Evolutionary conservation across 1,140 invertebrate species (phyloP), one percentile per base, ranked within the genome.

Genomic region (Ptiloglossa arizonensis): DNA sequence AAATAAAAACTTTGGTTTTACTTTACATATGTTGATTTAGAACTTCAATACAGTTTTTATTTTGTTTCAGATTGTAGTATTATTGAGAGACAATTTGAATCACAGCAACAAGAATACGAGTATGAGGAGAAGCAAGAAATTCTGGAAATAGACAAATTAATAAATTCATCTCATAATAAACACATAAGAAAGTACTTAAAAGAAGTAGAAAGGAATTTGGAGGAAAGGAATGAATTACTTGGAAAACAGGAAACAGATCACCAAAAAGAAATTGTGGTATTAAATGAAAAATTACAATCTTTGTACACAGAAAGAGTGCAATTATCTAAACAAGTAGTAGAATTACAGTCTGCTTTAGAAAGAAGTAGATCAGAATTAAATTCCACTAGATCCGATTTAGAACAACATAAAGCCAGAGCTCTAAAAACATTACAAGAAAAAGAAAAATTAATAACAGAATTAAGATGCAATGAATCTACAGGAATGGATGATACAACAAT

Each of bases 371-470:
- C 94, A 89, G 94, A 94, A 83, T 89, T 95, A 22, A 90, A 91
- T 59, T 90, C 93, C 19, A 91, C 94, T 56, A 94, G 95, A 81
- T 93, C 93, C 27, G 96, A 96, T 86, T 91, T 95, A 63, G 94
- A 94, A 80, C 95, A 96, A 75, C 96, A 97, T 89, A 95, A 95
- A 89, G 91, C 92, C 8, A 93, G 95, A 82, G 97, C 96, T 9
- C 94, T 96, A 68, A 94, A 94, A 82, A 97, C 96, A 70, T 90
- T 97, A 24, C 94, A 96, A 89, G 95, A 96, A 75, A 97, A 97
- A 90, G 96, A 97, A 82, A 94, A 95, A 80, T 89, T 97, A 19
- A 97, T 97, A 75, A 87, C 93, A 17, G 95, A 95, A 86, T 89
- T 97, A 17, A 94, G 94, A 82, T 93, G 79, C 52, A 91, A 90